Conservation (phyloP, 1,140 invertebrate genomes). For the Platyscapa corneri region DNA sequence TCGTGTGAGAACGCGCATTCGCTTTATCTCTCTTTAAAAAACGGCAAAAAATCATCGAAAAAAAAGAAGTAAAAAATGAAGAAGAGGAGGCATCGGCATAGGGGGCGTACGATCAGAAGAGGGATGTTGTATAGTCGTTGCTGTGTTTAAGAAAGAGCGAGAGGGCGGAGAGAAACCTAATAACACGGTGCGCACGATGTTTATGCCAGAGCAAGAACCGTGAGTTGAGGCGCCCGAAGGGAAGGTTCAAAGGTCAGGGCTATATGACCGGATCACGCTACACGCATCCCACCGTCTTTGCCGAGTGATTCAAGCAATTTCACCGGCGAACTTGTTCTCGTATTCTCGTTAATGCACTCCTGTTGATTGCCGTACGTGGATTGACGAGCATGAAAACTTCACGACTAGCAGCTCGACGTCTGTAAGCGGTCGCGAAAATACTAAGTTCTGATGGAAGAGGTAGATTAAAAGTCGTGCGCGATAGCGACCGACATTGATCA, state of each 20-base stretch:
- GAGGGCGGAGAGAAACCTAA: not conserved
- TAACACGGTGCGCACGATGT: constrained; percentile 36
- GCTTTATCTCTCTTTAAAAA: not conserved
- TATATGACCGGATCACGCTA: constrained; percentile 40
- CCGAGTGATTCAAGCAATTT: not conserved
- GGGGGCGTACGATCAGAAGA: not conserved
- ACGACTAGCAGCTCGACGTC: no score
- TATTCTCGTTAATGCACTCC: no score
- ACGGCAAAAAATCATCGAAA: not conserved
- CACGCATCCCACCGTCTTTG: not conserved
- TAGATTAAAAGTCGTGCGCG: no score
- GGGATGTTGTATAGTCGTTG: not conserved
- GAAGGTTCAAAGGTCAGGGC: constrained; percentile 61
- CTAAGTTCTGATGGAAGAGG: no score
- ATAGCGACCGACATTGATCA: no score
- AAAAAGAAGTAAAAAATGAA: no score
- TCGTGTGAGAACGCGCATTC: not conserved
- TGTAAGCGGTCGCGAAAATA: no score
- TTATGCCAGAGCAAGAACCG: not conserved
- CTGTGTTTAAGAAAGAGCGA: not conserved
- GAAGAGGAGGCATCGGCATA: not conserved
- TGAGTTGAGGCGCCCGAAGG: constrained; percentile 40
- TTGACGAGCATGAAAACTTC: no score
- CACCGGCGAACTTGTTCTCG: no score
- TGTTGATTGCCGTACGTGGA: no score